Evolutionary conservation across 2,113 vertebrate species (phyloP).

Genomic region (Pachypanchax playfairii): DNA sequence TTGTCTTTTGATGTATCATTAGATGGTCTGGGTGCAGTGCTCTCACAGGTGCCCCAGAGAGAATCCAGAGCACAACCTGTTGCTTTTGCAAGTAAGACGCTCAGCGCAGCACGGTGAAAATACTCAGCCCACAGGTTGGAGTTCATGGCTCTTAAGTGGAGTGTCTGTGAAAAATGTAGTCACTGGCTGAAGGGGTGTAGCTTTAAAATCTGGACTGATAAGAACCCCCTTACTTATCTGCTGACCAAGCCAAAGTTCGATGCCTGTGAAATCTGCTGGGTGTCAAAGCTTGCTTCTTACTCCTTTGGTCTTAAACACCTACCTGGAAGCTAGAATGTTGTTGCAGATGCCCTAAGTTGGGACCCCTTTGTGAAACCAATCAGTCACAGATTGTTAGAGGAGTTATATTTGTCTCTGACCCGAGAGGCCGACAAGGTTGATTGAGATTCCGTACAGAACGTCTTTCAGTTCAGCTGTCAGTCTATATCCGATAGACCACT

Average conservation of each 20-base stretch:
- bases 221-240: not conserved
- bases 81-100: slow-evolving; percentile 11
- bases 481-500: too few species aligned
- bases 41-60: too few species aligned
- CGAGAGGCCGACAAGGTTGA: too few species aligned
- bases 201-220: slow-evolving; percentile 5
- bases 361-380: not conserved
- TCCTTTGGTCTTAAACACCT: slow-evolving; percentile 15
- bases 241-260: not conserved
- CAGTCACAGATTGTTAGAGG: not conserved
- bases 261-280: slow-evolving; percentile 3
- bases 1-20: too few species aligned
- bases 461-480: too few species aligned
- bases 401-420: too few species aligned
- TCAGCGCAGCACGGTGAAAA: slow-evolving; percentile 2
- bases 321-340: not conserved
- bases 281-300: slow-evolving; percentile 12
- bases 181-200: slow-evolving; percentile 12
- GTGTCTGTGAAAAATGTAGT: slow-evolving; percentile 11
- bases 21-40: too few species aligned
- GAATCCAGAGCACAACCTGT: not conserved
- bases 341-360: not conserved
- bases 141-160: slow-evolving; percentile 20
- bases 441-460: too few species aligned
- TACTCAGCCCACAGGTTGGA: too few species aligned